phyloP scores from a whole-genome alignment of 2,113 vertebrate species.

The Ceyx margarethae region DNA sequence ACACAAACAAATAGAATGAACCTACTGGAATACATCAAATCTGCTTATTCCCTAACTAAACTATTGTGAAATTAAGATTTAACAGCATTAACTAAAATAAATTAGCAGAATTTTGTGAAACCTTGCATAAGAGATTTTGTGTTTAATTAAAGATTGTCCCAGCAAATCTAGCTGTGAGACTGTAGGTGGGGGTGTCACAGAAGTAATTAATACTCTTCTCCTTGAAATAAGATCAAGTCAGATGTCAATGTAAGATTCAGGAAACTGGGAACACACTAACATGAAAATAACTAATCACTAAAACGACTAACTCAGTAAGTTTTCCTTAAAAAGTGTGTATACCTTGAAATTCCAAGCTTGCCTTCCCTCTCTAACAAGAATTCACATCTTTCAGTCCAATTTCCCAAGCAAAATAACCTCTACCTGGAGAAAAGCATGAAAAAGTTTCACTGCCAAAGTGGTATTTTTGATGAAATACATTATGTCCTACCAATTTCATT shows the following conservation, averaged over 20 bases:
- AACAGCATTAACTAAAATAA: not conserved
- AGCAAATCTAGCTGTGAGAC: not conserved
- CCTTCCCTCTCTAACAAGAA: not conserved
- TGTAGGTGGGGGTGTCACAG: not conserved
- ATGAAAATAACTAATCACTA: not conserved
- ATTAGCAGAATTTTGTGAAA: not conserved
- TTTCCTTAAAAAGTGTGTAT: not conserved
- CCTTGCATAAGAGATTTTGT: not conserved
- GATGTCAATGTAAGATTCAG: not conserved
- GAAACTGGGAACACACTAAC: not conserved
- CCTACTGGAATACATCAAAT: not conserved
- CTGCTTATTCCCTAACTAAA: not conserved
- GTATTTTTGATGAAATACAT: not conserved
- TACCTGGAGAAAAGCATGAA: not conserved
- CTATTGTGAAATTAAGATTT: not conserved
- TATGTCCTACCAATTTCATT: not conserved
- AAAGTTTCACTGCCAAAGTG: not conserved
- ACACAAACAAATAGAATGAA: not conserved
- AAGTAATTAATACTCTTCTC: not conserved
- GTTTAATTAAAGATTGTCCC: not conserved
- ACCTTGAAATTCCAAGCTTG: not conserved
- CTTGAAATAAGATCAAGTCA: not conserved
- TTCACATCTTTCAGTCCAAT: not conserved
- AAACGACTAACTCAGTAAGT: not conserved
- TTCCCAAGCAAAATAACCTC: not conserved